These are phyloP conservation scores for Dolichoris vasculosae DNA, from an alignment of 1,140 invertebrate genomes.

Conservation along the genomic window DNA sequence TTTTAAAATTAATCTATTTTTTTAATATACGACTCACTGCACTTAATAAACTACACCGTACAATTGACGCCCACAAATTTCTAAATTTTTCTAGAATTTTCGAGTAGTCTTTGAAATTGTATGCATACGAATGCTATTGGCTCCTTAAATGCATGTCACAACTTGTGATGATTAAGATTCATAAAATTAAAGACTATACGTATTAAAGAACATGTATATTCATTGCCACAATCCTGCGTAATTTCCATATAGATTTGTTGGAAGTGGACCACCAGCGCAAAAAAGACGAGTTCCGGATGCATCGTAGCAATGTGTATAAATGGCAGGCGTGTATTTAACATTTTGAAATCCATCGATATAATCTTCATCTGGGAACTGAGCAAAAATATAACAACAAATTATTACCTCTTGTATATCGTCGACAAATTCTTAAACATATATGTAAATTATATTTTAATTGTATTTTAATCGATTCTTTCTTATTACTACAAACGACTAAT, in stretches of 20 bases:
- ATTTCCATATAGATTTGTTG: conserved; percentile 88
- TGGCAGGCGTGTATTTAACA: conserved; percentile 91
- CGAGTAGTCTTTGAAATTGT: conserved; percentile 12
- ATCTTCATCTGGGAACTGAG: conserved; percentile 88
- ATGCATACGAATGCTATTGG: conserved; percentile 8
- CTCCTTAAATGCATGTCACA: conserved; percentile 35
- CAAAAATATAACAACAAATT: conserved; percentile 50
- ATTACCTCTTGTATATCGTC: neutral
- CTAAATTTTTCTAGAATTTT: conserved; percentile 27
- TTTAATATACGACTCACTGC: conserved; percentile 35
- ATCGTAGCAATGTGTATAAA: conserved; percentile 98
- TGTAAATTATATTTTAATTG: neutral
- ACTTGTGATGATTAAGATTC: conserved; percentile 18
- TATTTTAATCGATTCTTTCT: too few relatives aligned
- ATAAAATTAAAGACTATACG: conserved; percentile 31
- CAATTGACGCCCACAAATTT: conserved; percentile 24
- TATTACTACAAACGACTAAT: too few relatives aligned
- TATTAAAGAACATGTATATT: conserved; percentile 54
- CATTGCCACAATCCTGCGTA: conserved; percentile 84
- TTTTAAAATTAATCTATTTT: conserved; percentile 48
- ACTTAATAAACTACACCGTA: conserved; percentile 26
- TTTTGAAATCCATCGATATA: conserved; percentile 86
- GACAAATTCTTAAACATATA: neutral
- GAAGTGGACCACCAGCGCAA: conserved; percentile 94
- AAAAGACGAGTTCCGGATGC: conserved; percentile 92